phyloP scores from a whole-genome alignment of 2,888 invertebrate genomes.

The Nephrotoma guestfalica region DNA sequence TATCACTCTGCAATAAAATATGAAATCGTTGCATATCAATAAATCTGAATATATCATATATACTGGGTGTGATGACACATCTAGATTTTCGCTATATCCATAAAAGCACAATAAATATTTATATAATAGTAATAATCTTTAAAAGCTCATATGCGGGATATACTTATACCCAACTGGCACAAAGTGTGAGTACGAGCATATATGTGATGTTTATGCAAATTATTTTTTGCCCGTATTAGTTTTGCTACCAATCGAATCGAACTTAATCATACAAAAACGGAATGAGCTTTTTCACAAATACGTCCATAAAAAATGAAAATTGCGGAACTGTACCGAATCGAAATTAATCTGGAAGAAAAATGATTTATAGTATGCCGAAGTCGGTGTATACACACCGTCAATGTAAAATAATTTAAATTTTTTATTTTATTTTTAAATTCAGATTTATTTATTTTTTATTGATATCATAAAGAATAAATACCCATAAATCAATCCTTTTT shows the following conservation, averaged over 20 bases:
- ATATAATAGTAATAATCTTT: neutral
- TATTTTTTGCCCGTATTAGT: neutral
- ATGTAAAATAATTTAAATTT: neutral
- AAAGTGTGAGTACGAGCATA: neutral
- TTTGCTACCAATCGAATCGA: neutral
- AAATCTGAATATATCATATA: neutral
- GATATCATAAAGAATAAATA: neutral
- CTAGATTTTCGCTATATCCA: neutral
- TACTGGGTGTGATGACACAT: neutral
- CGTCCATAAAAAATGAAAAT: neutral
- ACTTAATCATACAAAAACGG: neutral
- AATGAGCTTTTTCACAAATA: neutral
- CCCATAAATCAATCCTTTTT: neutral
- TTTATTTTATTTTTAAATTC: neutral
- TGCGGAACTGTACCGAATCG: neutral
- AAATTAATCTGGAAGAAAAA: neutral
- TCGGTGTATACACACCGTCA: neutral
- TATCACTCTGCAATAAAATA: neutral
- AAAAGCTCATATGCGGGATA: neutral
- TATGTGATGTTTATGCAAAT: neutral
- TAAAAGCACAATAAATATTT: neutral
- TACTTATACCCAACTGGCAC: neutral
- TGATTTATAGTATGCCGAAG: neutral
- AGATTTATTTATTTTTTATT: neutral
- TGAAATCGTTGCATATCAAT: neutral